These are phyloP conservation scores for Suricata suricatta DNA, from an alignment of 2,113 vertebrate species.

Conservation along the genomic window DNA sequence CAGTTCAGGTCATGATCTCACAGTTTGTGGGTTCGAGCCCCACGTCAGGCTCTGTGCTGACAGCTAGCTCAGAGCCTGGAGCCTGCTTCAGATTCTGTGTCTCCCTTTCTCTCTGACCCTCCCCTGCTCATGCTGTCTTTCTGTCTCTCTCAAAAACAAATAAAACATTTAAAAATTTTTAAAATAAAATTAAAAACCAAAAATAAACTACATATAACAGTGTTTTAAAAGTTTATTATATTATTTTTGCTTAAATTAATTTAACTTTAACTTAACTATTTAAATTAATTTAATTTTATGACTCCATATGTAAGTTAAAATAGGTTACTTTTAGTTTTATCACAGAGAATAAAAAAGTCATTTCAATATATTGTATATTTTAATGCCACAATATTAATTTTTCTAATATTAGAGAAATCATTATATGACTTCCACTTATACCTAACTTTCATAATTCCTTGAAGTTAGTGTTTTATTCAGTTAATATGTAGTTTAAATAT, in stretches of 20 bases:
- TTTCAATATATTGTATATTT: slow-evolving; percentile 19
- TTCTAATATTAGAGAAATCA: not conserved
- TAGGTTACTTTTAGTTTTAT: slow-evolving; percentile 16
- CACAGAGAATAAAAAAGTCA: not conserved
- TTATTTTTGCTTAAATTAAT: slow-evolving; percentile 14
- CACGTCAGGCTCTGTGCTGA: too few species aligned
- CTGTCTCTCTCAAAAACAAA: too few species aligned
- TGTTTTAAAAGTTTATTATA: not conserved
- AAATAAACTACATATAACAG: not conserved
- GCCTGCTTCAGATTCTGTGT: too few species aligned
- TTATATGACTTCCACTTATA: not conserved
- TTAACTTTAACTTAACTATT: not conserved
- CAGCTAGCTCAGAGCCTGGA: too few species aligned
- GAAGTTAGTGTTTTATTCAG: not conserved
- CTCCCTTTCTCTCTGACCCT: too few species aligned
- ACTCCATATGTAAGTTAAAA: not conserved
- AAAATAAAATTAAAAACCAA: too few species aligned
- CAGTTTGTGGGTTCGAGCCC: too few species aligned
- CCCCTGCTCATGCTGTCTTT: too few species aligned
- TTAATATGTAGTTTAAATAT: slow-evolving; percentile 13
- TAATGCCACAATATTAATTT: not conserved
- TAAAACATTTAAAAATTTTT: too few species aligned
- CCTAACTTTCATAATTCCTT: not conserved
- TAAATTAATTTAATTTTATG: not conserved
- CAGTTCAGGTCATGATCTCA: too few species aligned